These are phyloP conservation scores for Lepidocolaptes lacrymiger DNA, from an alignment of 2,797 vertebrate genomes.

Conservation along the genomic window DNA sequence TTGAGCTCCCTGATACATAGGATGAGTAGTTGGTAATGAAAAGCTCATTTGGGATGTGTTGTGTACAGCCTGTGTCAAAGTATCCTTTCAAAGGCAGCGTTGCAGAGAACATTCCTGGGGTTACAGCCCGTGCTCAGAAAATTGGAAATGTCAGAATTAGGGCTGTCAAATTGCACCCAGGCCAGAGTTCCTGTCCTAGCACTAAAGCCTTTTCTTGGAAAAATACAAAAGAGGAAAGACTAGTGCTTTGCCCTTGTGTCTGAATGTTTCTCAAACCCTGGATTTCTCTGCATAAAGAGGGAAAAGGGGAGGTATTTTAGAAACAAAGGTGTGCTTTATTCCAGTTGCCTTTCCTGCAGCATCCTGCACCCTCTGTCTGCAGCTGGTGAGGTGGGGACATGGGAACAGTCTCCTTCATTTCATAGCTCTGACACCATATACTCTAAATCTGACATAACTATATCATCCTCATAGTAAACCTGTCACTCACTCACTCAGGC, in stretches of 20 bases:
- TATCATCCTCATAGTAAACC: not conserved
- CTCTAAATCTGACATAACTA: constrained; percentile 14
- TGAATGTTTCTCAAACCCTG: not conserved
- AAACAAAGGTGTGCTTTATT: not conserved
- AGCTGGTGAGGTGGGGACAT: not conserved
- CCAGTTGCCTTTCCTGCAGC: not conserved
- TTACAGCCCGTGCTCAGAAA: not conserved
- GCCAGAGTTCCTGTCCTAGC: not conserved
- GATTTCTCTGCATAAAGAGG: not conserved
- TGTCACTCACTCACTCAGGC: constrained; percentile 25
- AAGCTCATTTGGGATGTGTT: constrained; percentile 51
- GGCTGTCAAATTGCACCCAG: not conserved
- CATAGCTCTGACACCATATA: not conserved
- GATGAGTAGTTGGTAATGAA: constrained; percentile 48
- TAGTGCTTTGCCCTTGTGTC: not conserved
- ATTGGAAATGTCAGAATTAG: not conserved
- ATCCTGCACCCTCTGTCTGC: not conserved
- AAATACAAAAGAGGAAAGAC: not conserved
- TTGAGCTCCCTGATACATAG: constrained; percentile 65
- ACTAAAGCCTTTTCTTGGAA: not conserved
- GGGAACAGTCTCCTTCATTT: not conserved
- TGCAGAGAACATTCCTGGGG: not conserved
- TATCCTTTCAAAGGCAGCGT: not conserved
- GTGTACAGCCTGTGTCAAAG: not conserved
- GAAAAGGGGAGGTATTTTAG: rapidly evolving